phyloP scores from a whole-genome alignment of 2,113 vertebrate genomes.

The Hucho hucho region DNA sequence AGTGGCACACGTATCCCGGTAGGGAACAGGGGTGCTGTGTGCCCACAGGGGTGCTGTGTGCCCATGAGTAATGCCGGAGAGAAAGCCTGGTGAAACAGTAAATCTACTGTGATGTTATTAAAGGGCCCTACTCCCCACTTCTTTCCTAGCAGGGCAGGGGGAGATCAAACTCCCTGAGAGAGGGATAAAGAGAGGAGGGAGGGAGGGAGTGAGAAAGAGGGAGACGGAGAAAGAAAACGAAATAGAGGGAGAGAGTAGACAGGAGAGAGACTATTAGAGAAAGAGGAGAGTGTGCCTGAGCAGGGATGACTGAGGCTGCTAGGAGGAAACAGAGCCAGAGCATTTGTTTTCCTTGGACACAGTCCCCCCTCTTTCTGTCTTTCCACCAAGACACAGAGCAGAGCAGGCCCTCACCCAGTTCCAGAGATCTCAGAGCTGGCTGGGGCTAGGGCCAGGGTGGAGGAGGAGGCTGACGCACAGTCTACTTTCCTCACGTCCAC shows the following conservation, averaged over 20 bases:
- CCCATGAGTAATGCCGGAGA: slow-evolving; percentile 33
- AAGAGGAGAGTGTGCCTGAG: slow-evolving; percentile 44
- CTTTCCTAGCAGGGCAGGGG: slow-evolving; percentile 28
- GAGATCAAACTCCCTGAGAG: slow-evolving; percentile 25
- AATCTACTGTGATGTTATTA: slow-evolving; percentile 51
- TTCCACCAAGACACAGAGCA: slow-evolving; percentile 47
- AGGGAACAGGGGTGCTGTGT: slow-evolving; percentile 13
- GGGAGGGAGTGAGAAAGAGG: slow-evolving; percentile 13
- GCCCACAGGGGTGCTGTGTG: slow-evolving; percentile 13
- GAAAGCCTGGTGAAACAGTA: slow-evolving; percentile 35
- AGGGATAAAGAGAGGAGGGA: not conserved
- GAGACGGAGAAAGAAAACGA: not conserved
- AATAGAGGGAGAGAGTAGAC: not conserved
- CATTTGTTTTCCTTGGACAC: slow-evolving; percentile 69
- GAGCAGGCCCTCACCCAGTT: slow-evolving; percentile 30
- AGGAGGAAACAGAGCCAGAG: slow-evolving; percentile 47
- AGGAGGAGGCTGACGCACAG: slow-evolving; percentile 17
- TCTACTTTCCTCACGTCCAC: slow-evolving; percentile 34
- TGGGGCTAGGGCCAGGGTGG: slow-evolving; percentile 14
- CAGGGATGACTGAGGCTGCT: slow-evolving; percentile 61
- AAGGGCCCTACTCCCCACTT: slow-evolving; percentile 46
- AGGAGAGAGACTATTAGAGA: slow-evolving; percentile 18
- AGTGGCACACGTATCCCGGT: slow-evolving; percentile 13
- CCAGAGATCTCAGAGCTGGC: slow-evolving; percentile 38
- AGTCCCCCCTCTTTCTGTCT: slow-evolving; percentile 36